Evolutionary conservation across 2,113 vertebrate species (phyloP).

Genomic region (Hirundichthys speculiger): DNA sequence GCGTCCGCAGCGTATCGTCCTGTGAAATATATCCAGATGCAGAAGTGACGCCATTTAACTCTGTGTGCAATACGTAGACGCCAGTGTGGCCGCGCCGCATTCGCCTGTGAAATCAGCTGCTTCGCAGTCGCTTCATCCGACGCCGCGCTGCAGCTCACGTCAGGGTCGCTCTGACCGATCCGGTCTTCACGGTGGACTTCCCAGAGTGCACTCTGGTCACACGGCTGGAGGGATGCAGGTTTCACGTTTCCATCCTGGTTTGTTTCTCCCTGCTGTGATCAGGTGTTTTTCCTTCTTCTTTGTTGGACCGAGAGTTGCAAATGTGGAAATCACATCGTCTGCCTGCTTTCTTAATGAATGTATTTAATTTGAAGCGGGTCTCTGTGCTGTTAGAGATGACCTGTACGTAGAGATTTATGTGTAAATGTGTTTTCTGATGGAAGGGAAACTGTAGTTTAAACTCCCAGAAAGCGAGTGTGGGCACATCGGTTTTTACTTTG

Average conservation of each 20-base stretch:
- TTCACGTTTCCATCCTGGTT: no score
- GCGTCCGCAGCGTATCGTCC: constrained; percentile 50
- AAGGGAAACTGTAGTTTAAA: no score
- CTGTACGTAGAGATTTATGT: no score
- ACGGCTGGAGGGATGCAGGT: no score
- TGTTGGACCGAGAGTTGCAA: constrained; percentile 10
- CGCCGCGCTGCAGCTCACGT: constrained; percentile 17
- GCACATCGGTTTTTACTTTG: constrained; percentile 43
- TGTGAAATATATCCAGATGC: constrained; percentile 51
- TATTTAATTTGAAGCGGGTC: constrained; percentile 59
- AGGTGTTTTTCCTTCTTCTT: not conserved
- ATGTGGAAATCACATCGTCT: not conserved
- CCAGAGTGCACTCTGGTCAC: not conserved
- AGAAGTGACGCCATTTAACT: constrained; percentile 48
- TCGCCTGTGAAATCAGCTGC: constrained; percentile 1
- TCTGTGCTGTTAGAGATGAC: not conserved
- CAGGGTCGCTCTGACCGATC: constrained; percentile 1
- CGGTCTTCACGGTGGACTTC: not conserved
- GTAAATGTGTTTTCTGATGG: constrained; percentile 47
- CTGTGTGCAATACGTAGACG: constrained; percentile 66
- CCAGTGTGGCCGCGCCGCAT: constrained; percentile 18
- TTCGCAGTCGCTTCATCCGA: not conserved
- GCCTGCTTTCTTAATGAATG: constrained; percentile 62
- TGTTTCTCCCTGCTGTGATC: no score
- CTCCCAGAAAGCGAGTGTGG: no score